Evolutionary conservation across 2,888 invertebrate species (phyloP).

Genomic region (Thereva unica): DNA sequence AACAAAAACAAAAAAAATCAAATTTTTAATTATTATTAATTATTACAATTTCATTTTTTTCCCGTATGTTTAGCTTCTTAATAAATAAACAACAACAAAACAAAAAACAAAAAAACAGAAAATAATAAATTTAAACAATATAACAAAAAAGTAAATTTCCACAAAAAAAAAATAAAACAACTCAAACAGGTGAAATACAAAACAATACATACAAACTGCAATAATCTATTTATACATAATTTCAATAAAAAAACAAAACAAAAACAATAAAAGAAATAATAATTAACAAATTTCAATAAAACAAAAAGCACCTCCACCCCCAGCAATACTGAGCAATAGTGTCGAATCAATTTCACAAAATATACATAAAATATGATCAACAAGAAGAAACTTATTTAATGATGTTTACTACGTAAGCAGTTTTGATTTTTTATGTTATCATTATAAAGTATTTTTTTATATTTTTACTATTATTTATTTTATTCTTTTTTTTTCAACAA

Average conservation of each 20-base stretch:
- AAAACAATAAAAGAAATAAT: slow-evolving; percentile 41
- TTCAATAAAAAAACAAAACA: slow-evolving; percentile 22
- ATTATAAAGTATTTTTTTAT: slow-evolving; percentile 8
- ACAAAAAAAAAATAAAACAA: background rate
- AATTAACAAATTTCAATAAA: slow-evolving; percentile 30
- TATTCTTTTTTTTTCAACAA: background rate
- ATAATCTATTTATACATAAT: background rate
- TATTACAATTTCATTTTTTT: slow-evolving; percentile 10
- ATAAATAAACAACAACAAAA: slow-evolving; percentile 4
- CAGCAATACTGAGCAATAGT: slow-evolving; percentile 17
- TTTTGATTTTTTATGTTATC: slow-evolving; percentile 34
- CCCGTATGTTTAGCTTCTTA: background rate
- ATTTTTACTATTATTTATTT: slow-evolving; percentile 22
- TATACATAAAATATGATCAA: background rate
- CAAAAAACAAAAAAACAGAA: no score
- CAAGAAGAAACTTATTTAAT: slow-evolving; percentile 33
- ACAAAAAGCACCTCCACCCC: slow-evolving; percentile 41
- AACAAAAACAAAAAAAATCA: background rate
- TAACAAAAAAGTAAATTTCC: no score
- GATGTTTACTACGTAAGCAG: slow-evolving; percentile 25
- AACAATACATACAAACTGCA: background rate
- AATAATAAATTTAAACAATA: no score
- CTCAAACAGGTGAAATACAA: slow-evolving; percentile 29
- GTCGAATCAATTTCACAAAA: no score
- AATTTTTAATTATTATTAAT: slow-evolving; percentile 7